Base-by-base conservation (phyloP, 2,113 vertebrate genomes). In the Chelonoidis abingdonii region DNA sequence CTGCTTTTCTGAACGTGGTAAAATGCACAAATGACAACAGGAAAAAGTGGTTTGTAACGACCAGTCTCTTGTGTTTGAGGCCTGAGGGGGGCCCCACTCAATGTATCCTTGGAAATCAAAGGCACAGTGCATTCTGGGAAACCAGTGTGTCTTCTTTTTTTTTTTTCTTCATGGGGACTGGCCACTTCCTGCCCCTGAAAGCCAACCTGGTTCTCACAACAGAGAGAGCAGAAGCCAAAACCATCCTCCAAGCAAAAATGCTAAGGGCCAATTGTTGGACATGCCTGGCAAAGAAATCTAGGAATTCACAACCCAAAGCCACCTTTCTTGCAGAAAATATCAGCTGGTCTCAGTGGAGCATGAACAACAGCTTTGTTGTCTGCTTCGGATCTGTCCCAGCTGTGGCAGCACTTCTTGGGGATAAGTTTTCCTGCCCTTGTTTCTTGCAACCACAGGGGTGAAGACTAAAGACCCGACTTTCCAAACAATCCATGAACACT, bases 171-270 rank as follows among this genome's bases (percentile, higher is more conserved):
- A 5, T 47, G 53, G 52, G 5, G 44, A 38, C 72, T 86, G 72
- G 84, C 27, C 52, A 35, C 12, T 8, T 19, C 14, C 85, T 76
- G 44, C 41, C 65, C 93, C 38, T 78, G 41, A 52, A 47, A 47
- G 10, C 35, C 31, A 29, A 0, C 1, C 13, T 44, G 49, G 41
- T 93, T 47, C 65, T 87, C 76, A 53, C 80, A 86, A 89, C 53
- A 54, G 53, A 76, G 31, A 82, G 59, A 56, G 16, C 29, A 12
- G 1, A 82, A 92, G 59, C 93, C 83, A 82, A 82, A 90, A 88
- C 86, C 75, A 13, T 86, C 65, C 80, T 38, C 86, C 94, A 96
- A 94, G 81, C 79, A 95, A 95, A 96, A 95, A 94, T 91, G 92
- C 65, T 80, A 76, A 84, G 93, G 92, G 93, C 90, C 57, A 76